phyloP scores from a whole-genome alignment of 2,888 invertebrate species.

The Zygogramma bicolorata region DNA sequence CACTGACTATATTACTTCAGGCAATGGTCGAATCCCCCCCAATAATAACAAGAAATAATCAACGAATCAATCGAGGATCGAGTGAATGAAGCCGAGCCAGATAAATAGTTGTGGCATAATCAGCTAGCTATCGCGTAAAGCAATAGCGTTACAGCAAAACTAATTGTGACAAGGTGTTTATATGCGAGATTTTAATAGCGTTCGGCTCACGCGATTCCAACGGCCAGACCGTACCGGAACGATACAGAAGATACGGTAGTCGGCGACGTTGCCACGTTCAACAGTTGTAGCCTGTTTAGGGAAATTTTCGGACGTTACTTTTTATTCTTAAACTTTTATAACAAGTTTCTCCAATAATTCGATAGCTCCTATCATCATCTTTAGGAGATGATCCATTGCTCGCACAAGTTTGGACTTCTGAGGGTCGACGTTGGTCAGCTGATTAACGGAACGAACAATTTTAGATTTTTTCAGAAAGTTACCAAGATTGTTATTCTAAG shows the following conservation, averaged over 20 bases:
- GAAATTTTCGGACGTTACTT: neutral
- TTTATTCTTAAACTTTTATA: neutral
- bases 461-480: too few species aligned
- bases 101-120: constrained; percentile 22
- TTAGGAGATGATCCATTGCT: too few species aligned
- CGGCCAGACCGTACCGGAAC: constrained; percentile 28
- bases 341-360: too few species aligned
- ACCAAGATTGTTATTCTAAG: too few species aligned
- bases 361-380: too few species aligned
- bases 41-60: neutral
- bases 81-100: neutral
- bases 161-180: constrained; percentile 50
- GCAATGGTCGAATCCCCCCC: too few species aligned
- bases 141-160: constrained; percentile 14
- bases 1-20: too few species aligned
- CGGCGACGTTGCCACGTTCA: neutral
- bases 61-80: neutral
- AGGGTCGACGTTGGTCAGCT: too few species aligned
- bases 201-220: constrained; percentile 55
- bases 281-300: neutral
- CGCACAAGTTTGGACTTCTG: too few species aligned
- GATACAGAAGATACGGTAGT: constrained; percentile 33
- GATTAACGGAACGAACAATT: too few species aligned
- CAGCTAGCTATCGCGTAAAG: constrained; percentile 20
- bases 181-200: constrained; percentile 61